A percentile compares a stretch with the other conserved stretches of the same genome.
Evolutionary conservation across 2,888 invertebrate species (phyloP).

Genomic region (Lottia scabra): DNA sequence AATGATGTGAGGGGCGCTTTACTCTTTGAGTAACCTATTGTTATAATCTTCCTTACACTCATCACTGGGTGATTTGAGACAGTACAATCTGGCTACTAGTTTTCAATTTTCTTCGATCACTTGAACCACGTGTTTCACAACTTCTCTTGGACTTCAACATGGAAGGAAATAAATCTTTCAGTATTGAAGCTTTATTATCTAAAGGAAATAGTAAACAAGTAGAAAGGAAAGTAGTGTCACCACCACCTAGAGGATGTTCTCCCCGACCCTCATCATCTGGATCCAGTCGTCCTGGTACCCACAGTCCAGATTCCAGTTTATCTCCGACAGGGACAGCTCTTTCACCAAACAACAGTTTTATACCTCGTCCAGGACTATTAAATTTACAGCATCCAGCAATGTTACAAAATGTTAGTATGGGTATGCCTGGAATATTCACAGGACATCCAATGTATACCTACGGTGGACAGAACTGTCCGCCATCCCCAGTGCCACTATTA

Average conservation of each 20-base stretch:
- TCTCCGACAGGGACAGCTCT: constrained; percentile 37
- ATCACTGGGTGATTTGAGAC: constrained; percentile 4
- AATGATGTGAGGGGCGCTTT: constrained; percentile 15
- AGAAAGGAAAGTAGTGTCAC: constrained; percentile 15
- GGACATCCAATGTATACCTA: constrained; percentile 36
- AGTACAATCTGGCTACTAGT: constrained; percentile 1
- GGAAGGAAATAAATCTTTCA: constrained; percentile 79
- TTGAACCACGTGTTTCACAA: too few species aligned
- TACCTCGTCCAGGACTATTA: constrained; percentile 54
- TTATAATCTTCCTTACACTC: constrained; percentile 18
- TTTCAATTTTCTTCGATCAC: background rate
- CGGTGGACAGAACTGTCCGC: constrained; percentile 21
- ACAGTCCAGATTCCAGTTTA: constrained; percentile 47
- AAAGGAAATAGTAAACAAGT: constrained; percentile 65
- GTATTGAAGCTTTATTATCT: constrained; percentile 89
- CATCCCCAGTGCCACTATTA: constrained; percentile 36
- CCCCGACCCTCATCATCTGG: constrained; percentile 46
- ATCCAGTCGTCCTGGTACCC: constrained; percentile 45
- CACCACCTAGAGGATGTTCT: constrained; percentile 30
- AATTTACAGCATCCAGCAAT: constrained; percentile 42
- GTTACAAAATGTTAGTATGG: constrained; percentile 15
- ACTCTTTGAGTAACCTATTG: constrained; percentile 13
- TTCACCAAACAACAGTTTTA: constrained; percentile 34
- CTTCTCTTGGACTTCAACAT: constrained; percentile 25
- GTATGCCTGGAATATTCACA: constrained; percentile 30